Base-by-base conservation (phyloP, 2,888 invertebrate genomes). In the Platynereis dumerilii region DNA sequence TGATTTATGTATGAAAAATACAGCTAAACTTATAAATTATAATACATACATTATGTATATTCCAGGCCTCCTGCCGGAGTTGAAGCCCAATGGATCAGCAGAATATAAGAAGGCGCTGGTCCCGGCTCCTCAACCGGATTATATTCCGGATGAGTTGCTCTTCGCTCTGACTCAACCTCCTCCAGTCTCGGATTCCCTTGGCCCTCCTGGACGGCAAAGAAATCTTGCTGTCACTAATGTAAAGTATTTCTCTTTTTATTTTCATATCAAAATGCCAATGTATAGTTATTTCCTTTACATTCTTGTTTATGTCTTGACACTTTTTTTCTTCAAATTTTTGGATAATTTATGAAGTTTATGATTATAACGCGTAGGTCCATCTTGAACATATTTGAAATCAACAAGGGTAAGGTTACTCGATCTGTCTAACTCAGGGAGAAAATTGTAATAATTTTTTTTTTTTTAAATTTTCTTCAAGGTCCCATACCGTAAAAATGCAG, bases 121-220 rank as follows among this genome's bases (percentile, higher is more conserved):
- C 1, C 79, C 79, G 2, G 78, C 78, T 17, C 57, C 79, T 10
- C 79, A 80, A 69, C 79, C 79, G 72, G 83, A 83, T 68, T 83
- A 80, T 65, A 66, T 84, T 2, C 83, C 84, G 3, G 79, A 81
- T 15, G 83, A 84, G 67, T 71, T 84, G 17, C 69, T 84, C 52
- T 73, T 80, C 70, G 80, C 83, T 17, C 75, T 84, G 20, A 80
- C 81, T 5, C 78, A 81, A 65, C 77, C 79, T 10, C 74, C 79
- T 26, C 72, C 72, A 26, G 29, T 27, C 42, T 68, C 70, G 3
- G 81, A 82, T 22, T 72, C 75, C 28, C 76, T 82, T 0, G 82
- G 80, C 5, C 82, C 82, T 22, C 74, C 77, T 15, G 67, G 74
- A 26, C 69, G 78, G 29, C 68, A 69, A 34, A 72, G 79, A 56